Percentiles rank a stretch among this genome's conserved stretches.
phyloP scores from a whole-genome alignment of 23 tunicate genomes.

The Botrylloides violaceus region DNA sequence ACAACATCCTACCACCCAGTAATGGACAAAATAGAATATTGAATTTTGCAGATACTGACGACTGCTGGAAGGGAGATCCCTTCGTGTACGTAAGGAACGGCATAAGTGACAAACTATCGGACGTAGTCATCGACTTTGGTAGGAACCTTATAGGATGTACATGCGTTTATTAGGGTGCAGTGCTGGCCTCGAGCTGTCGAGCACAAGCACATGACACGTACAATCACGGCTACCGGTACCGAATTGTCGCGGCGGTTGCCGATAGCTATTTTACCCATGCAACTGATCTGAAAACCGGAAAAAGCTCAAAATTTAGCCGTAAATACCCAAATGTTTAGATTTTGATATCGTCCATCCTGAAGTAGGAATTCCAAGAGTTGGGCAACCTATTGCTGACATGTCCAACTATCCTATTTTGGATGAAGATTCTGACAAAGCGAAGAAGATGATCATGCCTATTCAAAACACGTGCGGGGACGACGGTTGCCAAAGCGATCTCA shows the following conservation, averaged over 20 bases:
- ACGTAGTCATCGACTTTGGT: background rate
- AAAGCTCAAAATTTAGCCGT: too few relatives aligned
- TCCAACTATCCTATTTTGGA: constrained; percentile 51
- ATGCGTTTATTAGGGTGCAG: too few relatives aligned
- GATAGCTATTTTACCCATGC: too few relatives aligned
- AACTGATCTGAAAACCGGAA: too few relatives aligned
- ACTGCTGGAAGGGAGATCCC: background rate
- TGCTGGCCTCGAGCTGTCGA: too few relatives aligned
- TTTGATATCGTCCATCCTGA: constrained; percentile 19
- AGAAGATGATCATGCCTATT: constrained; percentile 1
- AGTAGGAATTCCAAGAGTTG: constrained; percentile 10
- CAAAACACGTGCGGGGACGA: constrained; percentile 46
- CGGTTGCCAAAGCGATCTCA: constrained; percentile 60
- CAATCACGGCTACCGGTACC: too few relatives aligned
- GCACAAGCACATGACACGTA: too few relatives aligned
- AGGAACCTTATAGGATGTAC: too few relatives aligned
- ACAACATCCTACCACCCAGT: too few relatives aligned
- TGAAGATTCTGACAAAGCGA: constrained; percentile 14
- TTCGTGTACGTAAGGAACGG: background rate
- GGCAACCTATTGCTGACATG: constrained; percentile 24
- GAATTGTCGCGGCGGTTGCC: too few relatives aligned
- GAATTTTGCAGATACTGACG: background rate
- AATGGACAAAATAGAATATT: too few relatives aligned
- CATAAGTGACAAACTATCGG: background rate
- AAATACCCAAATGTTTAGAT: constrained; percentile 4